phyloP scores from a whole-genome alignment of 2,113 vertebrate genomes.

The Halichoerus grypus region DNA sequence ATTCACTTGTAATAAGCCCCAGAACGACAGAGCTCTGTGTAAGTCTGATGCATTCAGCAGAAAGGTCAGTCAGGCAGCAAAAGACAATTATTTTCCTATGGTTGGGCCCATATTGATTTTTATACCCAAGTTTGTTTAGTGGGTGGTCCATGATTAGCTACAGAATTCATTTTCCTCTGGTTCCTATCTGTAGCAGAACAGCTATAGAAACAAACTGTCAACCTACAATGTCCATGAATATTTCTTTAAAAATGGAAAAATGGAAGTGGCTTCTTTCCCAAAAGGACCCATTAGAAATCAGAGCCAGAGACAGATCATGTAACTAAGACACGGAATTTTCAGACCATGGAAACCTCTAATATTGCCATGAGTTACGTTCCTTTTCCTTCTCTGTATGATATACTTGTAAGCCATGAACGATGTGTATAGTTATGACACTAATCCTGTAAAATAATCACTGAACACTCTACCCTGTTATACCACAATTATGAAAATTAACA shows the following conservation, averaged over 20 bases:
- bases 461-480: background rate
- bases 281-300: conserved; percentile 39
- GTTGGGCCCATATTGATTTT: conserved; percentile 59
- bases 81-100: conserved; percentile 71
- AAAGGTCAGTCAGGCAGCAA: conserved; percentile 69
- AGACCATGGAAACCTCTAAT: background rate
- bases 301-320: background rate
- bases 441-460: background rate
- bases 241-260: conserved; percentile 30
- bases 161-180: conserved; percentile 49
- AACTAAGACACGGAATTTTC: conserved; percentile 35
- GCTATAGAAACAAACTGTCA: conserved; percentile 27
- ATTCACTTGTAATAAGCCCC: conserved; percentile 40
- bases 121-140: conserved; percentile 56
- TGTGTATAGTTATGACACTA: background rate
- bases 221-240: background rate
- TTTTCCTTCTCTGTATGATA: background rate
- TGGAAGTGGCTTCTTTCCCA: background rate
- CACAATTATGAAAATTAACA: background rate
- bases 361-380: background rate
- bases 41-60: conserved; percentile 52
- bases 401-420: background rate
- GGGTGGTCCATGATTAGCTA: conserved; percentile 43
- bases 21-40: background rate
- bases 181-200: background rate